Evolutionary conservation across 2,888 invertebrate genomes (phyloP).

Genomic region (Julus scandinavius): DNA sequence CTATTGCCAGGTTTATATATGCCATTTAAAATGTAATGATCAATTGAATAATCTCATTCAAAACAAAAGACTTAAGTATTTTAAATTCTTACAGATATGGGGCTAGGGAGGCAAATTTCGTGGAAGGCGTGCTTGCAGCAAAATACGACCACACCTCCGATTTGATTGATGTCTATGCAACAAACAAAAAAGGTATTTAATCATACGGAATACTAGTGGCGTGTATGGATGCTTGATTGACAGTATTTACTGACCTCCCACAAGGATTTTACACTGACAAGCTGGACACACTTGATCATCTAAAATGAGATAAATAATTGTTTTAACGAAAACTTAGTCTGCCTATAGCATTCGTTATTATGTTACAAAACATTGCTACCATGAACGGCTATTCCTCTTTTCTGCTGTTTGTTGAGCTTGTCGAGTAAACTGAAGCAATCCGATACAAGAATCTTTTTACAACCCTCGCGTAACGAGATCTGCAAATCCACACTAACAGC

Average conservation of each 20-base stretch:
- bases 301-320: slow-evolving; percentile 65
- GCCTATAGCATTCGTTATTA: not conserved
- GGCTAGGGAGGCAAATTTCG: slow-evolving; percentile 78
- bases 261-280: slow-evolving; percentile 81
- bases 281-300: slow-evolving; percentile 82
- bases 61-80: not conserved
- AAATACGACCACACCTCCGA: slow-evolving; percentile 81
- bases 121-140: slow-evolving; percentile 92
- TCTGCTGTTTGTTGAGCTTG: slow-evolving; percentile 80
- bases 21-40: too few species aligned
- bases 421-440: slow-evolving; percentile 91
- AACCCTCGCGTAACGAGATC: slow-evolving; percentile 89
- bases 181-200: slow-evolving; percentile 19
- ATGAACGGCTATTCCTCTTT: slow-evolving; percentile 78
- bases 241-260: slow-evolving; percentile 70
- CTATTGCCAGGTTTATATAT: not conserved
- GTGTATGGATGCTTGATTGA: not conserved
- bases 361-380: slow-evolving; percentile 65
- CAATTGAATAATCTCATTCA: not conserved
- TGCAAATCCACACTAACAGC: slow-evolving; percentile 63
- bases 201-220: slow-evolving; percentile 30
- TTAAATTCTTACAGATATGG: slow-evolving; percentile 62
- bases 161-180: slow-evolving; percentile 74
- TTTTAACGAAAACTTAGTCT: not conserved
- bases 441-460: slow-evolving; percentile 86